Conservation (phyloP, 2,888 invertebrate species). For the Drosophila siamana region DNA sequence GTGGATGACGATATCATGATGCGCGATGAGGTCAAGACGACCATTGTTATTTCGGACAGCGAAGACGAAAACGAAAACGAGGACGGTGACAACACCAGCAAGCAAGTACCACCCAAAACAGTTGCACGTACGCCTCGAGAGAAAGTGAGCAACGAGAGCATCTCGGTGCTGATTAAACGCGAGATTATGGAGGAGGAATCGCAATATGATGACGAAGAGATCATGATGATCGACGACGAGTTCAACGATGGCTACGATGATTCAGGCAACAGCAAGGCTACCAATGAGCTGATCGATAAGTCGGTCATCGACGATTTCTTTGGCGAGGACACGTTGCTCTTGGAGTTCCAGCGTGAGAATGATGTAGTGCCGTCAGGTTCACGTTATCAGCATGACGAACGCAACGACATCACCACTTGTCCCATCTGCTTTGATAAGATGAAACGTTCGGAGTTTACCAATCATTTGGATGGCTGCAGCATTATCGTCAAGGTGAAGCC, state of each 20-base stretch:
- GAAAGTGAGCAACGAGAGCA: conserved; percentile 62
- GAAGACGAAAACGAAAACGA: conserved; percentile 67
- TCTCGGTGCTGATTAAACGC: conserved; percentile 79
- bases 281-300: conserved; percentile 78
- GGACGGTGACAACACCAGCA: neutral
- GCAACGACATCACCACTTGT: conserved; percentile 83
- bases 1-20: conserved; percentile 83
- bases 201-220: conserved; percentile 69
- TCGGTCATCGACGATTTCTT: conserved; percentile 83
- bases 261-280: conserved; percentile 20
- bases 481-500: conserved; percentile 73
- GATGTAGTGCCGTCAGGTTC: conserved; percentile 75
- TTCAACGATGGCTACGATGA: conserved; percentile 63
- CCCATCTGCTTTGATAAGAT: conserved; percentile 84
- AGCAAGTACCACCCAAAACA: neutral
- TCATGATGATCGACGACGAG: conserved; percentile 82
- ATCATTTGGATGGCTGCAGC: conserved; percentile 84
- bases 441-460: conserved; percentile 75
- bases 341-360: conserved; percentile 83
- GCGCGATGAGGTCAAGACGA: conserved; percentile 38
- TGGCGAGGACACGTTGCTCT: conserved; percentile 81
- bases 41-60: conserved; percentile 76
- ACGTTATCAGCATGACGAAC: conserved; percentile 55
- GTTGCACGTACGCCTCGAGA: conserved; percentile 7
- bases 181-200: conserved; percentile 82